Evolutionary conservation across 1,140 invertebrate genomes (phyloP).

Genomic region (Paralvinella palmiformis): DNA sequence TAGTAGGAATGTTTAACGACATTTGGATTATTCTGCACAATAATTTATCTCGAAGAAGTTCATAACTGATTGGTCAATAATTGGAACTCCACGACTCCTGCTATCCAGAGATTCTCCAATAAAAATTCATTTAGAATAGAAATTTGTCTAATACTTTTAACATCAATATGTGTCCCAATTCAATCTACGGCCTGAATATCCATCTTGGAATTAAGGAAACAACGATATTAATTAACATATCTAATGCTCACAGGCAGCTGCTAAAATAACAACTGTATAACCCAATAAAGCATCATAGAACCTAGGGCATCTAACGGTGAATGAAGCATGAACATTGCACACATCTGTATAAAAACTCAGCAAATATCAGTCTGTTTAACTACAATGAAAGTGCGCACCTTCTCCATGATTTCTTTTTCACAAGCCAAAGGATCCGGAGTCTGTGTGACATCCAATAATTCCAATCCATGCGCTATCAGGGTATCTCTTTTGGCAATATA

Average conservation of each 20-base stretch:
- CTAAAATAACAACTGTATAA: neutral
- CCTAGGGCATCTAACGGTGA: neutral
- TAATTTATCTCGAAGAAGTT: too few species aligned
- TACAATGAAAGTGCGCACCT: conserved; percentile 31
- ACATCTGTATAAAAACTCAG: neutral
- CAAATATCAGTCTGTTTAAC: neutral
- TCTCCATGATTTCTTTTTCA: conserved; percentile 53
- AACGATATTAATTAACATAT: neutral
- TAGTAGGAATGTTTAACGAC: too few species aligned
- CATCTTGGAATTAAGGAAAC: neutral
- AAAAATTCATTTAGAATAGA: too few species aligned
- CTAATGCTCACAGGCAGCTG: neutral
- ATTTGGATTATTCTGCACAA: too few species aligned
- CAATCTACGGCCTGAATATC: too few species aligned
- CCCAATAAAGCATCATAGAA: neutral
- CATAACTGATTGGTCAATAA: too few species aligned
- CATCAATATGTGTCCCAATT: too few species aligned
- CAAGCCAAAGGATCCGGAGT: conserved; percentile 65
- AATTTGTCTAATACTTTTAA: too few species aligned
- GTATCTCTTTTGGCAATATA: conserved; percentile 63
- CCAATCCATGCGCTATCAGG: conserved; percentile 70
- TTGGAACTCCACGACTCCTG: too few species aligned
- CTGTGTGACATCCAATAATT: conserved; percentile 80
- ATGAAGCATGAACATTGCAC: neutral
- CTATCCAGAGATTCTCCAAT: too few species aligned